These are phyloP conservation scores for Wiebesia pumilae DNA, from an alignment of 1,140 invertebrate species.

Conservation along the genomic window DNA sequence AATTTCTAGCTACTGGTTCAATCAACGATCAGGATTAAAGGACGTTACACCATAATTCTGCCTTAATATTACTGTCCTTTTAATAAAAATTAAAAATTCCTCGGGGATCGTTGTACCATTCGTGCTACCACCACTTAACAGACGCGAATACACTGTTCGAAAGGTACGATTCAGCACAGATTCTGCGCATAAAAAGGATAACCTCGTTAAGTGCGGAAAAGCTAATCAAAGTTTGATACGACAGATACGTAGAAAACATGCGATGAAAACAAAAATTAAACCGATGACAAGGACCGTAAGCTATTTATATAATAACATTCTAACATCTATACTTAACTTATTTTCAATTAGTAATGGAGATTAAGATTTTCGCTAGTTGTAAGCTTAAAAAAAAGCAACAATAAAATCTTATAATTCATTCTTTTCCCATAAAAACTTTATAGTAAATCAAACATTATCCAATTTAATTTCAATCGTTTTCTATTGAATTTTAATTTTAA, in stretches of 20 bases:
- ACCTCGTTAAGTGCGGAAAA: too few relatives aligned
- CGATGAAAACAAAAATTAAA: not conserved
- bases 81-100: not conserved
- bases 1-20: too few relatives aligned
- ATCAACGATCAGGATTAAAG: too few relatives aligned
- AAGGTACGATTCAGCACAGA: too few relatives aligned
- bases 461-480: not conserved
- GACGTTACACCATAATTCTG: not conserved
- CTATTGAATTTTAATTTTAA: too few relatives aligned
- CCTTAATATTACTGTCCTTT: not conserved
- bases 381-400: not conserved
- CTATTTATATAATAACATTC: not conserved
- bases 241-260: too few relatives aligned
- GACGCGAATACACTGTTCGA: not conserved
- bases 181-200: too few relatives aligned
- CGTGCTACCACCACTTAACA: not conserved
- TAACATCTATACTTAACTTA: not conserved
- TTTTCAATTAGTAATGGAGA: not conserved
- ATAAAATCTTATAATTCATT: not conserved
- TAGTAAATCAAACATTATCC: not conserved
- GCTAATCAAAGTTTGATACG: not conserved
- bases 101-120: too few relatives aligned
- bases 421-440: not conserved
- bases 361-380: not conserved
- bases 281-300: not conserved